phyloP scores from a whole-genome alignment of 2,888 invertebrate genomes.

The Andrena haemorrhoa region DNA sequence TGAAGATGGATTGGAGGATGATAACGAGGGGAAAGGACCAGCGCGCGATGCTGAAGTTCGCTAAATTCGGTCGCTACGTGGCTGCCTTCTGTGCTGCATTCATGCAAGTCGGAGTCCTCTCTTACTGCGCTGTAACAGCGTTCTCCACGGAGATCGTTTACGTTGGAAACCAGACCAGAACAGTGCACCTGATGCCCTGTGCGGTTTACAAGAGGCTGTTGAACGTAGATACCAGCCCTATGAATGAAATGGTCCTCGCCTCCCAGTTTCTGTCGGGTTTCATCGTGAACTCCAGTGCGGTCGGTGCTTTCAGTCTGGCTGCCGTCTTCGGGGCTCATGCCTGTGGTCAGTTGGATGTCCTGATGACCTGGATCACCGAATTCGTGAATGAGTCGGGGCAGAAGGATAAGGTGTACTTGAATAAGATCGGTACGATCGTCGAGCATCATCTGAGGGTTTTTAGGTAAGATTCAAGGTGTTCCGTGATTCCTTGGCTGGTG shows the following conservation, averaged over 20 bases:
- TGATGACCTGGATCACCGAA: conserved; percentile 58
- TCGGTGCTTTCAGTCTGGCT: conserved; percentile 60
- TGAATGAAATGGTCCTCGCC: conserved; percentile 63
- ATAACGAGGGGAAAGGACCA: conserved; percentile 48
- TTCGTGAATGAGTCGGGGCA: conserved; percentile 36
- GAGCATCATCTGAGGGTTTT: conserved; percentile 62
- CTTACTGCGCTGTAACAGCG: conserved; percentile 38
- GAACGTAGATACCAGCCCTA: conserved; percentile 56
- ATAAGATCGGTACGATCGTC: conserved; percentile 53
- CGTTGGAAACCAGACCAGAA: conserved; percentile 57
- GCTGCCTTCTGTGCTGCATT: conserved; percentile 54
- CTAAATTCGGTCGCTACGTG: conserved; percentile 66
- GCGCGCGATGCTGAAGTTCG: conserved; percentile 68
- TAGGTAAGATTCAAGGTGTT: conserved; percentile 36
- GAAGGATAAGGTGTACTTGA: not conserved
- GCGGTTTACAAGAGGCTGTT: conserved; percentile 55
- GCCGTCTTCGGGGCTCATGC: conserved; percentile 71
- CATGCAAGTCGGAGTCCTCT: conserved; percentile 56
- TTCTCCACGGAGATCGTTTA: conserved; percentile 4
- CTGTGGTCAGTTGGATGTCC: conserved; percentile 68
- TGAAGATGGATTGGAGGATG: conserved; percentile 71
- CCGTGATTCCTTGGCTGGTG: not conserved
- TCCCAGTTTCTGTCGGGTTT: conserved; percentile 61
- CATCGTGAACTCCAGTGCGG: conserved; percentile 55
- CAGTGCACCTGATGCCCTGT: conserved; percentile 57